Base-by-base conservation (phyloP, 2,888 invertebrate species). In the Nudaria mundana region DNA sequence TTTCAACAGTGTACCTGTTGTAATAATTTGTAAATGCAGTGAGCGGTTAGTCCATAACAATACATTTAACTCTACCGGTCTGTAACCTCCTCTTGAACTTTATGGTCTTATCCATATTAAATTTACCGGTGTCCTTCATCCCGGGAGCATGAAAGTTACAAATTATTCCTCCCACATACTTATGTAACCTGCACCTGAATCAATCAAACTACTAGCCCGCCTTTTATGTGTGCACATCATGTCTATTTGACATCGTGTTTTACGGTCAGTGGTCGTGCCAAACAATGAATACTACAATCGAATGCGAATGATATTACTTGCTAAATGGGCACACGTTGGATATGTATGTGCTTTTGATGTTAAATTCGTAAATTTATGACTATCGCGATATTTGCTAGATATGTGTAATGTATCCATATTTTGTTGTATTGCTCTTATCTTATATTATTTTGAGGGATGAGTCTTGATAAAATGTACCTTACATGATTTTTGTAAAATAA, bases 151-250 rank as follows among this genome's bases (percentile, higher is more conserved):
- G 58, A 68, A 74, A 68, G 69, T 67, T 70, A 83, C 84, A 86
- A 84, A 82, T 86, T 88, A 88, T 88, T 86, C 87, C 87, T 76
- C 87, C 87, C 79, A 83, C 83, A 77, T 79, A 75, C 71, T 79
- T 74, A 70, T 75, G 75, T 82, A 78, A 80, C 76, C n/a, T 83
- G 83, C 85, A 84, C 81, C 85, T 81, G 86, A 84, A 86, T 87
- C 85, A 83, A 87, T 87, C 85, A 84, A 74, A 72, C 66, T 76
- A 48, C 64, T 67, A 67, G 81, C 70, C 80, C 79, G 77, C 80
- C 82, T 76, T 76, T 77, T 76, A 71, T 71, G 59, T 76, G 72
- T 73, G 68, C 71, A 63, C 67, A 67, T 72, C 73, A 68, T 60
- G 65, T 66, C 71, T 69, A 76, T 74, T n/a, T 76, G 76, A 76